Evolutionary conservation across 1,140 invertebrate genomes (phyloP).

Genomic region (Andrena cerasifolii): DNA sequence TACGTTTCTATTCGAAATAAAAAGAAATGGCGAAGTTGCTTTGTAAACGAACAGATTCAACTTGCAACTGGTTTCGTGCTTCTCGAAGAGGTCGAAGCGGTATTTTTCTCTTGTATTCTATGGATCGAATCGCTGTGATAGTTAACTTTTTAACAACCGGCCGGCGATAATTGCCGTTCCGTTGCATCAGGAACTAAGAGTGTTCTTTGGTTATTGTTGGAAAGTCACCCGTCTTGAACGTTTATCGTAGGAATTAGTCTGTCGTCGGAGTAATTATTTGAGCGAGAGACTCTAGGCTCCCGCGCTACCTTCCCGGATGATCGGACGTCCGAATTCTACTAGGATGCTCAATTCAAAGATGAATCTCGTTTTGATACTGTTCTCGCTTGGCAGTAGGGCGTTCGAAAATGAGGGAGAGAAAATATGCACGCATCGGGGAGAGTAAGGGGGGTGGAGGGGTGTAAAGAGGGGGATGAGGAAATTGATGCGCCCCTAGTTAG

Average conservation of each 20-base stretch:
- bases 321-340: slow-evolving; percentile 34
- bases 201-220: slow-evolving; percentile 23
- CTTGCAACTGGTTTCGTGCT: not conserved
- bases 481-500: slow-evolving; percentile 24
- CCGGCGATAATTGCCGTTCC: slow-evolving; percentile 38
- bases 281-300: slow-evolving; percentile 19
- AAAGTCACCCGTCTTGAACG: slow-evolving; percentile 46
- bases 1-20: not conserved
- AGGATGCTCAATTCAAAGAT: slow-evolving; percentile 6
- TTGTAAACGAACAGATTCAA: not conserved
- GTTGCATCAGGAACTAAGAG: slow-evolving; percentile 51
- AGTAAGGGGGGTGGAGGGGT: not conserved
- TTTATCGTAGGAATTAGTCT: slow-evolving; percentile 26
- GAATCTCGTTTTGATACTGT: slow-evolving; percentile 29
- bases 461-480: slow-evolving; percentile 15
- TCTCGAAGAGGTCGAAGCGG: slow-evolving; percentile 7
- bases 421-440: slow-evolving; percentile 34
- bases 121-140: slow-evolving; percentile 34
- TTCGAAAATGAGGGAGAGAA: slow-evolving; percentile 40
- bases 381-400: slow-evolving; percentile 58
- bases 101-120: slow-evolving; percentile 13
- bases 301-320: slow-evolving; percentile 41
- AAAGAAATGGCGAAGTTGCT: not conserved
- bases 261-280: slow-evolving; percentile 48
- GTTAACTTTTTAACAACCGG: slow-evolving; percentile 41